phyloP scores from a whole-genome alignment of 2,888 invertebrate species.

The Andrena dorsata region DNA sequence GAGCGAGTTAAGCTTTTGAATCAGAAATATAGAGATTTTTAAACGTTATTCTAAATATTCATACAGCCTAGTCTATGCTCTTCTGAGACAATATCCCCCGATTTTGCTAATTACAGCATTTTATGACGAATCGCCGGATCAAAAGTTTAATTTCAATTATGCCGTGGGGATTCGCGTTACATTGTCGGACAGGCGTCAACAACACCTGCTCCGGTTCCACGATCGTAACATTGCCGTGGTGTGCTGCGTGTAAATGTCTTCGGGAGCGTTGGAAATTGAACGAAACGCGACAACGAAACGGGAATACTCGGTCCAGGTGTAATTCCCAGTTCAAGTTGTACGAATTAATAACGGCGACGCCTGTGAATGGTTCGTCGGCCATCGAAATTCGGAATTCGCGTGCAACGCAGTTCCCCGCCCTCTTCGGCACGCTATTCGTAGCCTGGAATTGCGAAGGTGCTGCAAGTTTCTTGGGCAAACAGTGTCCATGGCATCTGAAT shows the following conservation, averaged over 20 bases:
- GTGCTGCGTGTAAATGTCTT: constrained; percentile 49
- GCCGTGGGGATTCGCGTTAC: constrained; percentile 35
- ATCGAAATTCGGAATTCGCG: constrained; percentile 37
- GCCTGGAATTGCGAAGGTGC: constrained; percentile 7
- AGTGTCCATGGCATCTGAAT: not conserved
- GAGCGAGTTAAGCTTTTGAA: too few relatives aligned
- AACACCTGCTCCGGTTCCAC: constrained; percentile 39
- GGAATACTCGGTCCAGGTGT: constrained; percentile 32
- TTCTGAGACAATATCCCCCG: too few relatives aligned
- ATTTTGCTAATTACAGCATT: too few relatives aligned
- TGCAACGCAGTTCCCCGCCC: not conserved
- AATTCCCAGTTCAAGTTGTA: constrained; percentile 46
- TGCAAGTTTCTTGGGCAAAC: not conserved
- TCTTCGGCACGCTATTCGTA: not conserved
- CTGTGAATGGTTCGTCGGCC: constrained; percentile 17
- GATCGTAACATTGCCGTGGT: constrained; percentile 32
- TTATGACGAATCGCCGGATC: too few relatives aligned
- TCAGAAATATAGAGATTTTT: too few relatives aligned
- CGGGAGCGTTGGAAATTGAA: constrained; percentile 51
- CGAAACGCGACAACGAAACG: constrained; percentile 57
- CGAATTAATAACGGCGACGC: constrained; percentile 42
- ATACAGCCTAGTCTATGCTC: too few relatives aligned
- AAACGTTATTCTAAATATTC: too few relatives aligned
- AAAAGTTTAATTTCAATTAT: constrained; percentile 45
- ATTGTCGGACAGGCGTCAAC: constrained; percentile 47